Base-by-base conservation (phyloP, 1,140 invertebrate genomes). In the Drosophila arawakana region DNA sequence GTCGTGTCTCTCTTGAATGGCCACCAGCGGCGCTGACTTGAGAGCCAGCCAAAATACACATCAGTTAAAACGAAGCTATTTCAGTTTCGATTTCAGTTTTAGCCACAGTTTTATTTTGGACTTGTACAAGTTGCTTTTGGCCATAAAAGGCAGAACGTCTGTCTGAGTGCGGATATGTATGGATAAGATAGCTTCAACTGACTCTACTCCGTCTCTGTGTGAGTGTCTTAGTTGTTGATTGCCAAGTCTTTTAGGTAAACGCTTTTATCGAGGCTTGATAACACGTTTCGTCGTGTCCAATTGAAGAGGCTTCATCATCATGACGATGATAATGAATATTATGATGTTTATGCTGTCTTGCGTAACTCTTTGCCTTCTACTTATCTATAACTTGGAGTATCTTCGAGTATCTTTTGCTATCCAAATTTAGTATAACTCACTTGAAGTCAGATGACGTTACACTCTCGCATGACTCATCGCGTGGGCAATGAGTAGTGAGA, bases 261-360 rank as follows among this genome's bases (percentile, higher is more conserved):
- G 75, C 61, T 73, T 83, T 84, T 83, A 84, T 85, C 78, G 66
- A 41, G 70, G 59, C 57, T 60, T 81, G 81, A 85, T 84, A 84
- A 81, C 73, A 70, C 77, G 61, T 67, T 57, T 69, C 77, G 57
- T 62, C 63, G 57, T 44, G 37, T 30, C 59, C 21, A 46, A 66
- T 50, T 60, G 57, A 60, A 61, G 47, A 9, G 10, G 4, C 46
- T 46, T 43, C 34, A n/a, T 37, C n/a, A 9, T 30, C n/a, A 7
- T 47, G 15, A n/a, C 3, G 11, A 44, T 44, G 43, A 46, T n/a
- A 7, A 47, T 47, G 46, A 47, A 18, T 3, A 34, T 39, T 13
- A 37, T 55, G 30, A 52, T 34, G n/a, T 34, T 46, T 13, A 13
- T 46, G 43, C 7, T 11, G 47, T n/a, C 80, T 82, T 83, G 80